phyloP scores from a whole-genome alignment of 2,797 vertebrate genomes.

The Protosalanx chinensis region DNA sequence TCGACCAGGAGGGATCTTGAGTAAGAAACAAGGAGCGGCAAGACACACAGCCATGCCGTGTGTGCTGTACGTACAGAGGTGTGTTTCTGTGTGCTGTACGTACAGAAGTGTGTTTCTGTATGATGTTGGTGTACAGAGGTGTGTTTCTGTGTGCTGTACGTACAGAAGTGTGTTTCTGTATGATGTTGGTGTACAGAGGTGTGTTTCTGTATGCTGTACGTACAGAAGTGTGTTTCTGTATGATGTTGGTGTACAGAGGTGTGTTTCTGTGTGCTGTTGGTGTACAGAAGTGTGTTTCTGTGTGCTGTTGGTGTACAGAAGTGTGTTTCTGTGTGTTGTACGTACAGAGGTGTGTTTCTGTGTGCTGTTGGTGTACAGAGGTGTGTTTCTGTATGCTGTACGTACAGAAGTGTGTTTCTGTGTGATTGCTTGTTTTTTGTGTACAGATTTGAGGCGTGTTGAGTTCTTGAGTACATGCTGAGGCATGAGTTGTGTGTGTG shows the following conservation, averaged over 20 bases:
- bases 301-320: constrained; percentile 60
- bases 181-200: constrained; percentile 61
- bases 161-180: too few species aligned
- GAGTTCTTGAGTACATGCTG: constrained; percentile 72
- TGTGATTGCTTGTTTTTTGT: constrained; percentile 60
- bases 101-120: constrained; percentile 47
- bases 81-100: constrained; percentile 64
- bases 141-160: constrained; percentile 66
- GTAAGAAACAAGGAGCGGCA: constrained; percentile 9
- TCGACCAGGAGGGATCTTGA: too few species aligned
- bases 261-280: constrained; percentile 60
- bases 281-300: constrained; percentile 42
- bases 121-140: constrained; percentile 52
- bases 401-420: constrained; percentile 63
- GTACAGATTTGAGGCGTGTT: constrained; percentile 70
- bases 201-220: too few species aligned
- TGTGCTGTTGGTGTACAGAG: constrained; percentile 60
- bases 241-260: neutral
- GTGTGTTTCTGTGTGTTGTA: constrained; percentile 27
- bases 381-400: constrained; percentile 58
- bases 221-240: too few species aligned
- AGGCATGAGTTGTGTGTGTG: constrained; percentile 22
- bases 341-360: constrained; percentile 62
- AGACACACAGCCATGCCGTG: constrained; percentile 41
- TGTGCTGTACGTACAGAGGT: constrained; percentile 42